These are phyloP conservation scores for Centropyge bicolor DNA, from an alignment of 2,797 vertebrate genomes.

Conservation along the genomic window DNA sequence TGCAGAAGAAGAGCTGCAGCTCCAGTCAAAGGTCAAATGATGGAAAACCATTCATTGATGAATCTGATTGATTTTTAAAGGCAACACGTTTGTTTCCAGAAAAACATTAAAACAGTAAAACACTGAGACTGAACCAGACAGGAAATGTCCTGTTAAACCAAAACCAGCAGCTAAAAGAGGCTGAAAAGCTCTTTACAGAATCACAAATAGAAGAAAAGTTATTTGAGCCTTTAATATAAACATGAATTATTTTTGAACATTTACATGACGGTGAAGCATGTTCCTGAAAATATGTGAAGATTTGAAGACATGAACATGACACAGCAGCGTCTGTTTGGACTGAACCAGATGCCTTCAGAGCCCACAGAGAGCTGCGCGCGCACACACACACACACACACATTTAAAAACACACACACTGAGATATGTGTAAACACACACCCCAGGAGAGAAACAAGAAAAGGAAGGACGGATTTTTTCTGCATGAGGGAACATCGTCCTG, in stretches of 20 bases:
- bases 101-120: too few relatives aligned
- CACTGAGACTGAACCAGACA: too few relatives aligned
- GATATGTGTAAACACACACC: slow-evolving; percentile 44
- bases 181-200: too few relatives aligned
- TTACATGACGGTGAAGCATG: not conserved
- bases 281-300: not conserved
- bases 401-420: not conserved
- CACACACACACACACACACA: slow-evolving; percentile 16
- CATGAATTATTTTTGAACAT: not conserved
- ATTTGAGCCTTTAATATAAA: not conserved
- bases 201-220: too few relatives aligned
- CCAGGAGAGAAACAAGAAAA: slow-evolving; percentile 55
- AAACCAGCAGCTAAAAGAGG: too few relatives aligned
- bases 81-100: too few relatives aligned
- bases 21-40: too few relatives aligned
- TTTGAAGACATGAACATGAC: slow-evolving; percentile 9
- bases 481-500: slow-evolving; percentile 59
- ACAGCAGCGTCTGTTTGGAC: slow-evolving; percentile 35
- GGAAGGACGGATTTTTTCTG: slow-evolving; percentile 65
- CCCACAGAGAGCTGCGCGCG: slow-evolving; percentile 33
- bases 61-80: too few relatives aligned
- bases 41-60: too few relatives aligned
- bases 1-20: too few relatives aligned
- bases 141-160: too few relatives aligned
- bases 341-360: slow-evolving; percentile 47